Evolutionary conservation across 64 coral and sea anemone genomes (phyloP), one percentile per base, ranked within the genome.

Genomic region (Platygyra sinensis): DNA sequence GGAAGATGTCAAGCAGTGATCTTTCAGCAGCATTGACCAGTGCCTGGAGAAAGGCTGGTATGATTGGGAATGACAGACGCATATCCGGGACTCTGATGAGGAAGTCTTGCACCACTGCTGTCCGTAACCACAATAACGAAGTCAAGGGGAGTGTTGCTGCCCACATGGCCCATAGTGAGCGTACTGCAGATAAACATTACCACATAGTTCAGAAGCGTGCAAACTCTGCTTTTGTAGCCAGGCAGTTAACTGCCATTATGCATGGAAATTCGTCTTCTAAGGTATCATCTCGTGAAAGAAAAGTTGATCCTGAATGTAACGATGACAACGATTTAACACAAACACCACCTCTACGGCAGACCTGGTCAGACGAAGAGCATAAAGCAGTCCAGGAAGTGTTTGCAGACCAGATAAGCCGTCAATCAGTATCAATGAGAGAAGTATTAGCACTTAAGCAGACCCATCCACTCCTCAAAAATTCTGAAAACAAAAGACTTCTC

Each of bases 131-230:
- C 77, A 80, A 80, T 57, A 80, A 80, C 24, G 51, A 80, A 28
- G 77, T 80, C 10, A 80, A 80, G 77, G 52, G 77, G 13, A 80
- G 24, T 80, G 77, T 80, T 28, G 77, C 77, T 28, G 77, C 77
- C 11, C 77, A 80, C 16, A 80, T 80, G 50, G 77, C n/a, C 15
- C 77, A 80, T 22, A 80, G 22, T 80, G 77, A 80, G 24, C 77
- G 24, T 10, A 80, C 77, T 11, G 50, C 52, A 31, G 51, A 80
- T 80, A 80, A 60, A 13, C 77, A 80, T 60, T 80, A 80, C 24
- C 52, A 80, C 15, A 7, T 80, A 55, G 50, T 60, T 55, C 24
- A 80, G 22, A 80, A 80, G n/a, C 77, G 77, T 16, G 11, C 77
- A 80, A 80, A 80, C 50, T 60, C 77, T 60, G 50, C 77, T 28